A percentile compares a stretch with the other conserved stretches of the same genome.
Conservation (phyloP, 1,140 invertebrate genomes). For the Leptinotarsa lineolata region DNA sequence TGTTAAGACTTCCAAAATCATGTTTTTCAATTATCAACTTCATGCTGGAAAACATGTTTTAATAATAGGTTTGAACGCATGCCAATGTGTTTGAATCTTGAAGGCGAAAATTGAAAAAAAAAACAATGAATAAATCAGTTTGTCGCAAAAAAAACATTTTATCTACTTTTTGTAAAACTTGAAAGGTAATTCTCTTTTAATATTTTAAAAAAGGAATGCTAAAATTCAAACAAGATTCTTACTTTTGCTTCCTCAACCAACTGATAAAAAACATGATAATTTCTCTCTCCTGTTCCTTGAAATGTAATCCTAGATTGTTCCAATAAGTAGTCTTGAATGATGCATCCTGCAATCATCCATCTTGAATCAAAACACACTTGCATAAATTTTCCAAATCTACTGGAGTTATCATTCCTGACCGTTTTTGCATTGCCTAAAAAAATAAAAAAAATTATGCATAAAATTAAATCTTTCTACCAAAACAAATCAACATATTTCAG, state of each 20-base stretch:
- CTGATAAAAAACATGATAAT: slow-evolving; percentile 98
- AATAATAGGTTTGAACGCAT: too few relatives aligned
- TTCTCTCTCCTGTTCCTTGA: slow-evolving; percentile 87
- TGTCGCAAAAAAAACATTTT: too few relatives aligned
- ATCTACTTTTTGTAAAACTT: too few relatives aligned
- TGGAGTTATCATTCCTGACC: slow-evolving; percentile 95
- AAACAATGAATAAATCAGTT: too few relatives aligned
- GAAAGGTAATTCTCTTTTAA: too few relatives aligned
- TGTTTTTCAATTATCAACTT: too few relatives aligned
- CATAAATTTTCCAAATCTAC: slow-evolving; percentile 97
- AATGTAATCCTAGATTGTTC: slow-evolving; percentile 96
- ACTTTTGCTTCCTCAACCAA: slow-evolving; percentile 83
- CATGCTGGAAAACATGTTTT: too few relatives aligned
- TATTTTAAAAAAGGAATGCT: too few relatives aligned
- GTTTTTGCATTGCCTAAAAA: slow-evolving; percentile 93
- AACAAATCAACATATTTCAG: too few relatives aligned
- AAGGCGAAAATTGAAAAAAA: too few relatives aligned
- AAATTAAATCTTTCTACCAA: not conserved
- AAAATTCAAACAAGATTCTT: slow-evolving; percentile 23
- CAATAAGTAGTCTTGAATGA: slow-evolving; percentile 93
- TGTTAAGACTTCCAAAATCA: too few relatives aligned
- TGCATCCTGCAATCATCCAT: slow-evolving; percentile 91
- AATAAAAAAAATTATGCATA: not conserved
- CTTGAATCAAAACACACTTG: slow-evolving; percentile 92
- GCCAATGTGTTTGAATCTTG: too few relatives aligned